Evolutionary conservation across 2,888 invertebrate genomes (phyloP).

Genomic region (Smittia aterrima): DNA sequence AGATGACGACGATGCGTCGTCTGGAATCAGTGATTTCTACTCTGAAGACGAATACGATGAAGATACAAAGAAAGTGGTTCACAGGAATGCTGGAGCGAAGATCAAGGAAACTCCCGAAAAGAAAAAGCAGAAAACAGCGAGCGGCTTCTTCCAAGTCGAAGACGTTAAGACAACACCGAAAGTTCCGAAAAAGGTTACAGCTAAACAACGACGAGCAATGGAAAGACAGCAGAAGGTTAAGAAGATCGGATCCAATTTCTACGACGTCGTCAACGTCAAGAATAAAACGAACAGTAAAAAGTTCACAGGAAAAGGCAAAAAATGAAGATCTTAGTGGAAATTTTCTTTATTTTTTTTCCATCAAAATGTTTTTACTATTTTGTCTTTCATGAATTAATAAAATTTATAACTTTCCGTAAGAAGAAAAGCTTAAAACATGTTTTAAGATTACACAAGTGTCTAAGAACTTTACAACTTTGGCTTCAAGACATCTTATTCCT

Average conservation of each 20-base stretch:
- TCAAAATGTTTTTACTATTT: slow-evolving; percentile 16
- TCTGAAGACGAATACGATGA: slow-evolving; percentile 63
- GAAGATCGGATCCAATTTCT: slow-evolving; percentile 85
- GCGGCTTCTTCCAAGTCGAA: slow-evolving; percentile 42
- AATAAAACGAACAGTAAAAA: slow-evolving; percentile 53
- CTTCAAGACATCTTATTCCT: not conserved
- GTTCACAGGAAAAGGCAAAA: slow-evolving; percentile 63
- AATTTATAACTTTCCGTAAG: not conserved
- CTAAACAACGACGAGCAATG: slow-evolving; percentile 71
- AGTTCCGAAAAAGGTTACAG: slow-evolving; percentile 62
- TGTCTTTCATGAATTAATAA: not conserved
- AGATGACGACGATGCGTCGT: slow-evolving; percentile 59
- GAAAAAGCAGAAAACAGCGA: slow-evolving; percentile 53
- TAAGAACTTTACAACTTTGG: slow-evolving; percentile 10
- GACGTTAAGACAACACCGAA: slow-evolving; percentile 45
- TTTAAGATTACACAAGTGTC: not conserved
- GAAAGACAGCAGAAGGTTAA: slow-evolving; percentile 74
- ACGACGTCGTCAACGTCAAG: slow-evolving; percentile 85
- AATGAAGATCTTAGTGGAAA: slow-evolving; percentile 11
- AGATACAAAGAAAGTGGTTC: slow-evolving; percentile 51
- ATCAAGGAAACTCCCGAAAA: slow-evolving; percentile 53
- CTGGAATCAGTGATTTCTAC: slow-evolving; percentile 67
- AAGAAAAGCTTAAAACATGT: not conserved
- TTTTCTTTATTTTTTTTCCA: slow-evolving; percentile 13
- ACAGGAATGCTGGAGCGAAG: slow-evolving; percentile 47